Evolutionary conservation across 2,888 invertebrate species (phyloP), one percentile per base, ranked within the genome.

Genomic region (Perizoma flavofasciatum): DNA sequence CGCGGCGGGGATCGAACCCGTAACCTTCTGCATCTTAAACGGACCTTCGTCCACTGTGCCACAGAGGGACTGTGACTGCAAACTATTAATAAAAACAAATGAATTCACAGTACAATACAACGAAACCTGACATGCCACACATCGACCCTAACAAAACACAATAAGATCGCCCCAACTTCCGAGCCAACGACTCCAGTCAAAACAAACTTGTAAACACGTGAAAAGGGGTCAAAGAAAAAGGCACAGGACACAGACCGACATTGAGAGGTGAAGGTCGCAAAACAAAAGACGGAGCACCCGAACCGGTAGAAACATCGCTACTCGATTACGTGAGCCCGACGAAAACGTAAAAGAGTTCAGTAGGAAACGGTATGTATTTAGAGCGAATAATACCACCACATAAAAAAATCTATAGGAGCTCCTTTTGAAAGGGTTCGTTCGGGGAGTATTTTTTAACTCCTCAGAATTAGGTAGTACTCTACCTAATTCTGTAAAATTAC

Each of bases 321-420:
- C 89, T 82, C 84, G 81, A 81, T 83, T 86, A 86, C 87, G 82
- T 77, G 71, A 70, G 65, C 69, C 73, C 75, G 83, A 79, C 78
- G 85, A 86, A 83, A 76, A 70, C 71, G 72, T 73, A 70, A 73
- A 78, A 77, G 73, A 71, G 77, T 74, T 76, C 69, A 67, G 73
- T 74, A 78, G 77, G 77, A 75, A 72, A 71, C 69, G 45, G 64
- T 70, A 69, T 63, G 0, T 72, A 0, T 76, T 71, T 69, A 73
- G 85, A 88, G 89, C 35, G 77, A 84, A 46, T 74, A 41, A 34
- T 56, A 63, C 68, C 41, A 9, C 45, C 22, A 7, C n/a, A 35
- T 1, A 5, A n/a, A 9, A 37, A 22, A 32, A 4, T 41, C 22
- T 22, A 3, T 22, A 22, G 22, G 3, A 22, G 22, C 22, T 22